Evolutionary conservation across 2,888 invertebrate species (phyloP), one percentile per base, ranked within the genome.

Genomic region (Clunio marinus): DNA sequence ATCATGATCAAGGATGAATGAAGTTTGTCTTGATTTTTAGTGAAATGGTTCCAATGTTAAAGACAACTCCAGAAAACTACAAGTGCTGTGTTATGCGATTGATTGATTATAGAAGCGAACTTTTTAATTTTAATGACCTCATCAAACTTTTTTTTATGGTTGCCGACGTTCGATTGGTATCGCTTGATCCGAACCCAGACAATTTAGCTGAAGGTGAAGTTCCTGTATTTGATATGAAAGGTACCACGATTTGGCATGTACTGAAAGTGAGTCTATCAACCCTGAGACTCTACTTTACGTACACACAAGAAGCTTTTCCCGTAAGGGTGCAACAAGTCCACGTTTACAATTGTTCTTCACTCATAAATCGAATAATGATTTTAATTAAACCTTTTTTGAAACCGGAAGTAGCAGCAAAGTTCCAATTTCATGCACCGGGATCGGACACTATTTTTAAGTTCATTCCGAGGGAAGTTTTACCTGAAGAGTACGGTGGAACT

Each of bases 61-160:
- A 83, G 71, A 79, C 83, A 71, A 87, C 88, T 1, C 82, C 83
- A 71, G 83, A 86, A 72, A 87, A 87, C 74, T 84, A 86, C 75
- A 86, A 85, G 75, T 77, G 88, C 10, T 84, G 88, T 70, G 79
- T 88, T 62, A 88, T 87, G 75, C 82, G 87, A 2, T 76, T 88
- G 27, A 81, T 80, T 68, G 85, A 85, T 72, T 80, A 80, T 1
- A 84, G 88, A 73, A 77, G 86, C 32, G 86, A 87, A 57, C 77
- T 78, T 74, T 88, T 86, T 73, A 81, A 82, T 73, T 88, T 87
- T 76, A 80, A 83, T 41, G 86, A 87, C 72, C 82, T 84, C 1
- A 80, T 87, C 58, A 88, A 87, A 77, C 83, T 86, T 0, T 88
- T 88, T 80, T 87, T 88, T 76, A 87, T 88, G 84, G 77, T 88